Conservation (phyloP, 2,888 invertebrate genomes). For the Athalia cordata region DNA sequence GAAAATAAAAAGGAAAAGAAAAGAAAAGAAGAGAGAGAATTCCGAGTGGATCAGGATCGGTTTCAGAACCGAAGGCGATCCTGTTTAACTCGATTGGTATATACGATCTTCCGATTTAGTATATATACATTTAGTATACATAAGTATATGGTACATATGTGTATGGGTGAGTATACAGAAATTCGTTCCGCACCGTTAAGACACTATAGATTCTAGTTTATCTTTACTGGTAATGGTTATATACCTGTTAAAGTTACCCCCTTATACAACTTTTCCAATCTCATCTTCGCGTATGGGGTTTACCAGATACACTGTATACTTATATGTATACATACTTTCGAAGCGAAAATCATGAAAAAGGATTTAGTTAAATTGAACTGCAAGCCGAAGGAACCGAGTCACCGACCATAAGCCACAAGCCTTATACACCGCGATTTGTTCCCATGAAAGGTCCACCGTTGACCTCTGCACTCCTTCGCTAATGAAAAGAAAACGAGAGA, state of each 20-base stretch:
- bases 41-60: conserved; percentile 13
- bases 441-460: conserved; percentile 45
- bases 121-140: conserved; percentile 63
- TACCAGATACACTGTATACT: conserved; percentile 56
- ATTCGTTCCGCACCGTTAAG: conserved; percentile 71
- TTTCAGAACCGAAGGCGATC: conserved; percentile 52
- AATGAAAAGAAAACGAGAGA: too few relatives aligned
- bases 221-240: conserved; percentile 71
- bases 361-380: conserved; percentile 75
- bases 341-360: conserved; percentile 55
- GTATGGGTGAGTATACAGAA: conserved; percentile 54
- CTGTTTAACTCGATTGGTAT: conserved; percentile 69
- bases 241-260: conserved; percentile 71
- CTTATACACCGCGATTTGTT: conserved; percentile 62
- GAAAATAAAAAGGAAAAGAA: background rate
- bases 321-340: background rate
- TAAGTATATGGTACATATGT: background rate
- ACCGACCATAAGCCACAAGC: conserved; percentile 57
- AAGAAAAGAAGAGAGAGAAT: background rate
- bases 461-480: background rate
- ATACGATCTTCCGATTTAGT: conserved; percentile 65
- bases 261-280: conserved; percentile 77
- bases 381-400: conserved; percentile 48
- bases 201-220: conserved; percentile 71
- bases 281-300: conserved; percentile 74